Base-by-base conservation (phyloP, 2,888 invertebrate genomes). In the Andrena bucephala region DNA sequence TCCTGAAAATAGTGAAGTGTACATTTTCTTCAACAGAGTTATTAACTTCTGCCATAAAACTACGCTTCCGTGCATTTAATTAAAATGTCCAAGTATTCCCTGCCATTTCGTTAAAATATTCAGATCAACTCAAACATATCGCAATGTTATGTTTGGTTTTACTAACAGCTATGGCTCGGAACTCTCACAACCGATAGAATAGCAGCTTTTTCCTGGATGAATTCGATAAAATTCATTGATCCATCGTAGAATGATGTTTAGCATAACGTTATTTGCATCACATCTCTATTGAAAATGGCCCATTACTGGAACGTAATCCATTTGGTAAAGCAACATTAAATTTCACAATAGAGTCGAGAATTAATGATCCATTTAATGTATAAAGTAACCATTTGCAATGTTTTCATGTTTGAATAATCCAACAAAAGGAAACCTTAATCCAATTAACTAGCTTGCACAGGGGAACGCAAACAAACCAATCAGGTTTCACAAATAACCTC, bases 181-280 rank as follows among this genome's bases (percentile, higher is more conserved):
- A 50, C 74, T 36, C 67, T 36, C 67, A 50, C 16, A 67, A 78
- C 62, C 63, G 68, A 78, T 62, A 57, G 62, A 74, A 78, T 31
- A n/a, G 68, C 74, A 54, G 68, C 68, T 74, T 33, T 42, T 68
- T 63, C 62, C 24, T 36, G 54, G 74, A 62, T 60, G 65, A 70
- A 68, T 79, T 76, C 59, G 69, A 69, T 69, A 69, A 76, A 48
- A 65, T 50, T 16, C 50, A 69, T n/a, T 54, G 29, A 66, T 76
- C 70, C 48, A 80, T 70, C 59, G 66, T 16, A 36, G 8, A 4
- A 48, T 29, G 52, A 50, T 60, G 36, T 59, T 29, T 50, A 59
- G 50, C 50, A 48, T 24, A 16, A 42, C 52, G 50, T 63, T 50
- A 73, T 77, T 73, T 73, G 70, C 62, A 76, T 71, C 54, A 54